Conservation (phyloP, 2,888 invertebrate species). For the Anoplius nigerrimus region DNA sequence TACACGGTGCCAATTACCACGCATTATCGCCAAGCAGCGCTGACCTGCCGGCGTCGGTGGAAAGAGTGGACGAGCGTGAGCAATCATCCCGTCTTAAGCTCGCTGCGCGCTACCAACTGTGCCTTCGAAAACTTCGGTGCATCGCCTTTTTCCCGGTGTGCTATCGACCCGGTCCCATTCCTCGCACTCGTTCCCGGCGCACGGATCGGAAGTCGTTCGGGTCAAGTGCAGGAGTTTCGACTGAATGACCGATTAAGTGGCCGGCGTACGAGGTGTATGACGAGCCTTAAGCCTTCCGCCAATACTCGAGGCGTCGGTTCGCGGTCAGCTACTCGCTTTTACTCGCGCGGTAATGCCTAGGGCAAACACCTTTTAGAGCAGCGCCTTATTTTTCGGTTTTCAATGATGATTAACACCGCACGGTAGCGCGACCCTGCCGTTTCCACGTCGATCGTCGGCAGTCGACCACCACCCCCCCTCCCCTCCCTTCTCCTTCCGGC, state of each 20-base stretch:
- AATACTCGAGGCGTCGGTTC: slow-evolving; percentile 30
- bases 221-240: no score
- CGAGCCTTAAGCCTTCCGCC: slow-evolving; percentile 18
- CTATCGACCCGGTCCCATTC: neutral
- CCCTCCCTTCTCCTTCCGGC: slow-evolving; percentile 42
- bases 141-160: neutral
- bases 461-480: slow-evolving; percentile 36
- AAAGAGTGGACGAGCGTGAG: slow-evolving; percentile 31
- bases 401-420: slow-evolving; percentile 72
- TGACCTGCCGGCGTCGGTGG: slow-evolving; percentile 56
- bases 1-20: slow-evolving; percentile 67
- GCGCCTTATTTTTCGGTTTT: slow-evolving; percentile 67
- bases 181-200: neutral
- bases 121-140: neutral
- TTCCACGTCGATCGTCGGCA: slow-evolving; percentile 26
- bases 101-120: neutral
- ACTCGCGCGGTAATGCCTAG: slow-evolving; percentile 60
- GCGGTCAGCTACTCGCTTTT: slow-evolving; percentile 51
- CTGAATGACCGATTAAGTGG: no score
- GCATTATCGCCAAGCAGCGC: slow-evolving; percentile 63
- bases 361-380: slow-evolving; percentile 71
- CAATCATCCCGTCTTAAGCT: slow-evolving; percentile 1
- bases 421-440: slow-evolving; percentile 37
- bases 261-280: no score
- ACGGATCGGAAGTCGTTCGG: no score